phyloP scores from a whole-genome alignment of 2,888 invertebrate species.

The Aleiodes testaceus region DNA sequence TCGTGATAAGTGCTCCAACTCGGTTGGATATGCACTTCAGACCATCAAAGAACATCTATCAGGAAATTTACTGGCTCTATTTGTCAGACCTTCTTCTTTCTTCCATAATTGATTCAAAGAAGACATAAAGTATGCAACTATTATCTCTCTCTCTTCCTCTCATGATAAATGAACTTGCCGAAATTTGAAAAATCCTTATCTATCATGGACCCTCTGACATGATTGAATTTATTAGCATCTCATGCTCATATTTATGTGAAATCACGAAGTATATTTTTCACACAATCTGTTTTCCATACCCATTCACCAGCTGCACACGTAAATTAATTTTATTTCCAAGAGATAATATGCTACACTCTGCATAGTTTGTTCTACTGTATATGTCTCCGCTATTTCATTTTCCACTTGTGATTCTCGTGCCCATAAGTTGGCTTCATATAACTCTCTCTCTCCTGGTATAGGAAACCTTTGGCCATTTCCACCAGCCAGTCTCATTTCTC shows the following conservation, averaged over 20 bases:
- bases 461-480: conserved; percentile 10
- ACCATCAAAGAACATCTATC: conserved; percentile 7
- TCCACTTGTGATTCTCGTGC: background rate
- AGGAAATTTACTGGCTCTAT: background rate
- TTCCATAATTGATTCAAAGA: no score
- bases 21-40: conserved; percentile 1
- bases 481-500: conserved; percentile 17
- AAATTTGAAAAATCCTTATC: background rate
- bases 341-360: conserved; percentile 24
- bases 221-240: background rate
- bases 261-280: background rate
- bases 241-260: conserved; percentile 8
- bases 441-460: conserved; percentile 19
- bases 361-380: conserved; percentile 12
- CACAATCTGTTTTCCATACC: no score
- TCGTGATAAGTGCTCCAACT: conserved; percentile 13
- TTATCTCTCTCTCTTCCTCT: no score
- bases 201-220: background rate
- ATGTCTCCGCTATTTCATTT: conserved; percentile 18
- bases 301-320: background rate
- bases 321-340: conserved; percentile 22
- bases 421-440: conserved; percentile 10
- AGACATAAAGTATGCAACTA: no score
- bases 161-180: no score
- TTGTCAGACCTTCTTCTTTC: background rate